A percentile compares a stretch with the other conserved stretches of the same genome.
Evolutionary conservation across 1,140 invertebrate genomes (phyloP).

Genomic region (Ceratina japonica): DNA sequence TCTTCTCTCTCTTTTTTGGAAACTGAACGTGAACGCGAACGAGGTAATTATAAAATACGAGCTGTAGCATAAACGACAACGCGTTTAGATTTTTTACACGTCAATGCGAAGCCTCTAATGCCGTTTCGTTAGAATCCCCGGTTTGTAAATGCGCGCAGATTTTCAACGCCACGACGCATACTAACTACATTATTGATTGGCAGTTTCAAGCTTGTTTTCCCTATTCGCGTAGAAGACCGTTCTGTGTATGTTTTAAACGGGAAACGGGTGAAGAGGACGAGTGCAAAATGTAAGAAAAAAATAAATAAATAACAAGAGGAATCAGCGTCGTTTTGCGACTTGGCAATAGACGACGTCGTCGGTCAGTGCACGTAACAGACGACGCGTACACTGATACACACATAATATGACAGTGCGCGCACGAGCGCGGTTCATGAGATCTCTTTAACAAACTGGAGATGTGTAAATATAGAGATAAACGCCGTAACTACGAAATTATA

Average conservation of each 20-base stretch:
- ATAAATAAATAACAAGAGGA: too few relatives aligned
- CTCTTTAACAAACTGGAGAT: slow-evolving; percentile 45
- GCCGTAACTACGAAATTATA: slow-evolving; percentile 69
- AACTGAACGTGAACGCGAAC: slow-evolving; percentile 28
- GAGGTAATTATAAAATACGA: slow-evolving; percentile 26
- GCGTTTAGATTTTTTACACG: slow-evolving; percentile 73
- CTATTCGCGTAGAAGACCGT: not conserved
- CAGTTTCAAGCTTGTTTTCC: not conserved
- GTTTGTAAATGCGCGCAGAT: slow-evolving; percentile 41
- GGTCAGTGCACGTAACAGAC: too few relatives aligned
- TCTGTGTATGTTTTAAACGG: slow-evolving; percentile 18
- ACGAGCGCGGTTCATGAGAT: slow-evolving; percentile 61
- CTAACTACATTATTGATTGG: slow-evolving; percentile 27
- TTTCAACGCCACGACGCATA: slow-evolving; percentile 16
- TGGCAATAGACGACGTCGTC: too few relatives aligned
- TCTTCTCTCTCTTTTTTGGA: slow-evolving; percentile 16
- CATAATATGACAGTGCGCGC: slow-evolving; percentile 55
- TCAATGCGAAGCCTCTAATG: slow-evolving; percentile 54
- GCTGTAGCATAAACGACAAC: slow-evolving; percentile 52
- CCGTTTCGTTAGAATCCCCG: slow-evolving; percentile 57
- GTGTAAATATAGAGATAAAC: slow-evolving; percentile 70
- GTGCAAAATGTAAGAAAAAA: not conserved
- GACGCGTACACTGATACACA: slow-evolving; percentile 14
- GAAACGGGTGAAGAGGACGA: not conserved
- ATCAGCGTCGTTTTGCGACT: not conserved